These are phyloP conservation scores for Anthonomus grandis DNA, from an alignment of 1,140 invertebrate genomes.

Conservation along the genomic window DNA sequence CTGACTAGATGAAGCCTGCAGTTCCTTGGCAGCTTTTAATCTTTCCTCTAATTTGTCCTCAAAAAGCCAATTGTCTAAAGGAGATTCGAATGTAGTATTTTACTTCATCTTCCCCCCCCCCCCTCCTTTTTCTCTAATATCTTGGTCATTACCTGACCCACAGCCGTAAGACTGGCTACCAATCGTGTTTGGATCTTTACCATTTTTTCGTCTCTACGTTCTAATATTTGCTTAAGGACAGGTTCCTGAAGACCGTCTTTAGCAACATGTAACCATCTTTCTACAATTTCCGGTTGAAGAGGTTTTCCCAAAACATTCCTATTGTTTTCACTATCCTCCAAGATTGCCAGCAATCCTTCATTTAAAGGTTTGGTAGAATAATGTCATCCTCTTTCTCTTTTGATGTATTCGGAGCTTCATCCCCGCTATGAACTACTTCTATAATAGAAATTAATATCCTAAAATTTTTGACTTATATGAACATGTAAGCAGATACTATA, in stretches of 20 bases:
- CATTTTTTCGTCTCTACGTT: not conserved
- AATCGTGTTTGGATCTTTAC: not conserved
- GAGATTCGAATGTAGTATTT: not conserved
- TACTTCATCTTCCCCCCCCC: not conserved
- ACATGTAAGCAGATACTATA: not conserved
- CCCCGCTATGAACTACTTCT: not conserved
- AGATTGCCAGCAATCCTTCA: not conserved
- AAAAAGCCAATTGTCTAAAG: not conserved
- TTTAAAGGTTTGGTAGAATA: not conserved
- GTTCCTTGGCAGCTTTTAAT: not conserved
- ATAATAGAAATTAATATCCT: not conserved
- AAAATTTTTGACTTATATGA: not conserved
- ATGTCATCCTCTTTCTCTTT: not conserved
- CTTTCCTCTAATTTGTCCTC: too few relatives aligned
- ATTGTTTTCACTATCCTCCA: not conserved
- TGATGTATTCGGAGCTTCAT: not conserved
- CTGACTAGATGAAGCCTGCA: not conserved
- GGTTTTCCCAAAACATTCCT: not conserved
- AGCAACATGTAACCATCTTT: not conserved
- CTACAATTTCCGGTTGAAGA: not conserved
- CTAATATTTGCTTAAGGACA: not conserved
- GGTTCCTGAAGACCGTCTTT: not conserved
- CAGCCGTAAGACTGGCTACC: not conserved
- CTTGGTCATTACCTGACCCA: not conserved
- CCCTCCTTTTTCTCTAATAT: not conserved